Evolutionary conservation across 2,113 vertebrate genomes (phyloP).

Genomic region (Cichladusa arquata): DNA sequence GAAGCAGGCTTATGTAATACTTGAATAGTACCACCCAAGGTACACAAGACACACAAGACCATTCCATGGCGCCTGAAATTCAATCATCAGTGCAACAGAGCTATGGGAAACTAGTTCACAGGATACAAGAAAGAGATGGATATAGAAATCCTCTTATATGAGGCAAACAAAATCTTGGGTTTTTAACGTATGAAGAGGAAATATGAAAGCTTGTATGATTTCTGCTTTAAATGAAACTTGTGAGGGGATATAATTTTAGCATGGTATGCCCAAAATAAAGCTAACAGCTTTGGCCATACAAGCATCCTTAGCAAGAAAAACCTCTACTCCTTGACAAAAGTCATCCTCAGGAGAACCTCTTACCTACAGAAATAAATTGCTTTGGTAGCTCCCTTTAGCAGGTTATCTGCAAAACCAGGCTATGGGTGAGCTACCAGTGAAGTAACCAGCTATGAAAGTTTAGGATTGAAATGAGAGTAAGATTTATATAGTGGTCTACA

Average conservation of each 20-base stretch:
- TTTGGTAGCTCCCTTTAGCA: neutral
- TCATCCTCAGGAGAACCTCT: neutral
- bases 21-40: neutral
- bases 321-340: neutral
- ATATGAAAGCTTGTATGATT: neutral
- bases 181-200: neutral
- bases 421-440: neutral
- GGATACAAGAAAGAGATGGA: neutral
- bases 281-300: neutral
- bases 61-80: neutral
- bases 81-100: neutral
- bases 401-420: neutral
- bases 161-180: neutral
- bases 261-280: neutral
- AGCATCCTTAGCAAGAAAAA: neutral
- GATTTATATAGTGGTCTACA: neutral
- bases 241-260: neutral
- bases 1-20: neutral
- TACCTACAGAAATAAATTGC: neutral
- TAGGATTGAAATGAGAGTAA: neutral
- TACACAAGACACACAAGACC: neutral
- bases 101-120: neutral
- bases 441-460: neutral
- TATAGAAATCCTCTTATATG: neutral
- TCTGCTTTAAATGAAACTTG: neutral